Base-by-base conservation (phyloP, 1,140 invertebrate genomes). In the Anadara kagoshimensis region DNA sequence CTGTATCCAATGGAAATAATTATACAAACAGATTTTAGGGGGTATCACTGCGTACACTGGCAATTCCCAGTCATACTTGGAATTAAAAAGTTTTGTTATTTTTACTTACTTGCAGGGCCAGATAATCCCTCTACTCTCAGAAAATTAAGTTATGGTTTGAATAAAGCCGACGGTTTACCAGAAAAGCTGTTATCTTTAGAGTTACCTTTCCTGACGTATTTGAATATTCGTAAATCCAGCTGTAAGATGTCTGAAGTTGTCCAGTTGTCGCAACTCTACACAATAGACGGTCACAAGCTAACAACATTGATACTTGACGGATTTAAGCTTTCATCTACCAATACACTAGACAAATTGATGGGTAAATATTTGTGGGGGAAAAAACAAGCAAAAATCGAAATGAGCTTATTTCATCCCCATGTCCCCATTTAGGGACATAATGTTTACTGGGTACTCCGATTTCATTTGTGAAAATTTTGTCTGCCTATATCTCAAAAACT, bases 251-350 rank as follows among this genome's bases (percentile, higher is more conserved):
- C 63, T 22, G 62, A 77, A 16, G 54, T 59, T 8, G 62, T 59
- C 41, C 61, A 51, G 24, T 49, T 74, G 26, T 14, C 44, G 51
- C 7, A 24, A 12, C 54, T 74, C n/a, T 74, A 71, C 26, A 69
- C n/a, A 54, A 24, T 36, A 41, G 51, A 24, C 47, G 7, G 29
- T 36, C 29, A 36, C 29, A 66, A 59, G 18, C 26, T 86, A 22
- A 63, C 75, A 0, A 83, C 81, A 29, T 64, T 86, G 29, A 77
- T 85, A 12, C 67, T 86, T 20, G 83, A 86, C 79, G 81, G 83
- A 16, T 49, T 84, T 12, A 86, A 85, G 41, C 58, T 86, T 14
- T 79, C 85, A 10, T 67, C 70, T 20, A 85, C 78, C 22, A 66
- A 76, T 44, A 76, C 72, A 45, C 41, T 86, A 41, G 57, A 80